Conservation (phyloP, 2,888 invertebrate species). For the Taenaris catops region DNA sequence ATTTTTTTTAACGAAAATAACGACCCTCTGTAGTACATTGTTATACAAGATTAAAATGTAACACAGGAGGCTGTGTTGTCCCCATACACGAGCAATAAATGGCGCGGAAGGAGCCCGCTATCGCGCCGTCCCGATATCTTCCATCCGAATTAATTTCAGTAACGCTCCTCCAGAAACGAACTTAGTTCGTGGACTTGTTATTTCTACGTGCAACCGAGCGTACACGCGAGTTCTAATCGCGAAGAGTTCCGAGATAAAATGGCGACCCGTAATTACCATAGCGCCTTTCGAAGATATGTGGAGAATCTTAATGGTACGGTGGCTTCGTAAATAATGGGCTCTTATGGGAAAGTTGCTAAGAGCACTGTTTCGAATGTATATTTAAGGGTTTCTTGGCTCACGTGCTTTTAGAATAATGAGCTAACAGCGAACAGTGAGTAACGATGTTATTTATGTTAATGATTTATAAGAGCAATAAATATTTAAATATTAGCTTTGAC, state of each 20-base stretch:
- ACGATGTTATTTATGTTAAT: constrained; percentile 9
- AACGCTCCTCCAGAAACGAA: constrained; percentile 68
- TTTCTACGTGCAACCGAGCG: constrained; percentile 64
- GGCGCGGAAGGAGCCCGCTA: constrained; percentile 76
- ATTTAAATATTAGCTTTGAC: too few species aligned
- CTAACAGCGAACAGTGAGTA: constrained; percentile 48
- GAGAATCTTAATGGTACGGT: constrained; percentile 79
- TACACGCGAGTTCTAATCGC: constrained; percentile 64
- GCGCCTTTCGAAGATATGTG: constrained; percentile 78
- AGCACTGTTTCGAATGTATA: constrained; percentile 78
- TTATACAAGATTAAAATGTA: too few species aligned
- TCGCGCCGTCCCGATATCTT: constrained; percentile 74
- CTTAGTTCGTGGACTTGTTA: constrained; percentile 75
- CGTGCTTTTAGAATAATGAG: constrained; percentile 76
- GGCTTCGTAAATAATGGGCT: constrained; percentile 78
- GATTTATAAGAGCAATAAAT: too few species aligned
- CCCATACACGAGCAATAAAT: constrained; percentile 80
- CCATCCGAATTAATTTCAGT: constrained; percentile 79
- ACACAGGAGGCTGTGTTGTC: too few species aligned
- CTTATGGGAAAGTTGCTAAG: constrained; percentile 78
- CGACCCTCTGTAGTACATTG: too few species aligned
- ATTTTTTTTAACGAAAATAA: too few species aligned
- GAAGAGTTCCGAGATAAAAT: constrained; percentile 75
- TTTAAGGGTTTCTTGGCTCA: constrained; percentile 71
- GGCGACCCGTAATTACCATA: constrained; percentile 79